phyloP scores from a whole-genome alignment of 2,113 vertebrate genomes.

The Ifrita kowaldi region DNA sequence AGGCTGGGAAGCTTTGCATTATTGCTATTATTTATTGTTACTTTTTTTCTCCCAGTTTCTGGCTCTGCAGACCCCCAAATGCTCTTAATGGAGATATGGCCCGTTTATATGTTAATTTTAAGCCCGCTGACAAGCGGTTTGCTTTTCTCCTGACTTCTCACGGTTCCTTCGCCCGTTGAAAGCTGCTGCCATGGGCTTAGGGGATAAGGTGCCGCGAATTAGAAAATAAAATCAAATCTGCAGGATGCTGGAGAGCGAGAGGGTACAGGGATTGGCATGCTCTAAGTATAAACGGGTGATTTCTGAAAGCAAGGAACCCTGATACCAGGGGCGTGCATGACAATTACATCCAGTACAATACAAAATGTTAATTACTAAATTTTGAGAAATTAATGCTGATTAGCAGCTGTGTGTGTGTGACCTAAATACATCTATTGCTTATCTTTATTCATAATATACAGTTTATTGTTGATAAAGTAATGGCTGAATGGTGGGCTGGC shows the following conservation, averaged over 20 bases:
- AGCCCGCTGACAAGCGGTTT: conserved; percentile 3
- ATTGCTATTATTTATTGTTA: not conserved
- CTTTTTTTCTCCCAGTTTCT: not conserved
- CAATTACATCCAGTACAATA: conserved; percentile 24
- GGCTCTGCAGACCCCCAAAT: not conserved
- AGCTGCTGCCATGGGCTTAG: conserved; percentile 28
- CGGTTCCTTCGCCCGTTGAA: not conserved
- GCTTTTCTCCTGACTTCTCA: conserved; percentile 45
- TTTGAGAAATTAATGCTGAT: conserved; percentile 52
- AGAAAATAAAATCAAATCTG: conserved; percentile 48
- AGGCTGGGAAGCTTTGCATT: not conserved
- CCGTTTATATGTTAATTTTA: conserved; percentile 53
- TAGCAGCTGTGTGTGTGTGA: conserved; percentile 42
- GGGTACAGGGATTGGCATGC: not conserved
- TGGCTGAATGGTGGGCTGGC: not conserved
- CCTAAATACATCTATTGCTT: conserved; percentile 53
- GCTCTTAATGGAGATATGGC: not conserved
- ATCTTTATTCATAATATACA: conserved; percentile 41
- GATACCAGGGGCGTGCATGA: conserved; percentile 17
- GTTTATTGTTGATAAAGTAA: conserved; percentile 42
- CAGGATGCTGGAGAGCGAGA: not conserved
- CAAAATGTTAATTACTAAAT: conserved; percentile 58
- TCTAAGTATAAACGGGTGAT: not conserved
- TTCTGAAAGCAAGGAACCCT: conserved; percentile 16
- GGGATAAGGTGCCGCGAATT: conserved; percentile 26